phyloP scores from a whole-genome alignment of 2,888 invertebrate genomes.

The Gymnocheta viridis region DNA sequence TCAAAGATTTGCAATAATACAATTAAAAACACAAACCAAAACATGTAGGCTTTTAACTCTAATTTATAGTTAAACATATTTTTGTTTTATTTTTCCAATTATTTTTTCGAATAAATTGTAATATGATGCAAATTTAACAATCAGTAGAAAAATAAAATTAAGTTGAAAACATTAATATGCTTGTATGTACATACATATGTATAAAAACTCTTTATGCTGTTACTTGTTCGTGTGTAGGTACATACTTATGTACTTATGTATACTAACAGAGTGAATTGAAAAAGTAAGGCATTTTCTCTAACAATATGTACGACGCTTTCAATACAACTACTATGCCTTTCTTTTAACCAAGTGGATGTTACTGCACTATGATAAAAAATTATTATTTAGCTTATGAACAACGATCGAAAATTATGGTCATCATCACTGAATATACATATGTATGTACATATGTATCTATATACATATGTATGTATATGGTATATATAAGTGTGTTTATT shows the following conservation, averaged over 20 bases:
- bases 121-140: not conserved
- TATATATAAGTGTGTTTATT: conserved; percentile 38
- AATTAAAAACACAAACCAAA: conserved; percentile 23
- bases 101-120: not conserved
- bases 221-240: no score
- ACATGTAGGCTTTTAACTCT: conserved; percentile 7
- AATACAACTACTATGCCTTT: conserved; percentile 46
- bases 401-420: no score
- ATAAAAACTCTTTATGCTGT: no score
- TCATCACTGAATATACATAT: not conserved
- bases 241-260: not conserved
- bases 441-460: not conserved
- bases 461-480: conserved; percentile 13
- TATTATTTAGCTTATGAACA: not conserved
- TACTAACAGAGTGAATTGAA: conserved; percentile 21
- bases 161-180: not conserved
- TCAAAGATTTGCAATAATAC: conserved; percentile 32
- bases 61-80: conserved; percentile 19
- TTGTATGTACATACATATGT: not conserved
- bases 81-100: not conserved
- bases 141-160: not conserved
- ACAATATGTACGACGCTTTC: conserved; percentile 41
- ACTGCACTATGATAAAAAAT: conserved; percentile 53
- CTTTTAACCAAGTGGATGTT: conserved; percentile 35
- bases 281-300: conserved; percentile 45